Conservation (phyloP, 2,888 invertebrate genomes). For the Vannuccia rotundouncinata region DNA sequence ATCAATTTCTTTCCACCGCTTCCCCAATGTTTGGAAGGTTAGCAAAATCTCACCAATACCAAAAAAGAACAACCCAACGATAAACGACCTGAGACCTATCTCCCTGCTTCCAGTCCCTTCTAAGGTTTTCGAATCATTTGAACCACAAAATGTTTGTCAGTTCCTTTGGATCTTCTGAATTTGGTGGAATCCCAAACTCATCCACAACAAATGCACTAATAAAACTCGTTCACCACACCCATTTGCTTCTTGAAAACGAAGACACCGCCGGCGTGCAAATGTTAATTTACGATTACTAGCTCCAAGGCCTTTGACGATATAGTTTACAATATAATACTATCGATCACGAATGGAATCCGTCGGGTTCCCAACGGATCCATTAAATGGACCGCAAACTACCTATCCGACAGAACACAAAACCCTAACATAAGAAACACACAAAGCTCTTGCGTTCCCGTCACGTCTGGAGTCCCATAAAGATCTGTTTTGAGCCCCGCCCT, state of each 20-base stretch:
- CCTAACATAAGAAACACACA: neutral
- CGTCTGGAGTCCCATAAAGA: slow-evolving; percentile 20
- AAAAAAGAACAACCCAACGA: neutral
- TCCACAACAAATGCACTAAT: slow-evolving; percentile 12
- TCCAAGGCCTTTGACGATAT: slow-evolving; percentile 24
- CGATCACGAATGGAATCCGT: neutral
- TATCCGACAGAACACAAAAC: neutral
- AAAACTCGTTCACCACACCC: neutral
- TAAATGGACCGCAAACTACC: neutral
- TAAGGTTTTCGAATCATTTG: neutral
- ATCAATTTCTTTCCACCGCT: too few species aligned
- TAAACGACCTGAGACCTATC: neutral
- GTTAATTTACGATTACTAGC: slow-evolving; percentile 1
- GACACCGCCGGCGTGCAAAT: slow-evolving; percentile 3
- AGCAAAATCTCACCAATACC: neutral
- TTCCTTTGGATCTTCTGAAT: neutral
- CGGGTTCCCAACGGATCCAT: slow-evolving; percentile 5
- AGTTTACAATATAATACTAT: neutral
- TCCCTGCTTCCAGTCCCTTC: slow-evolving; percentile 14
- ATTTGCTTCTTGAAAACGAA: neutral
- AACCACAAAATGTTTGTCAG: neutral
- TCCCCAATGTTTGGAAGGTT: slow-evolving; percentile 28
- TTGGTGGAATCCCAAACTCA: slow-evolving; percentile 10
- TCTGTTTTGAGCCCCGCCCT: slow-evolving; percentile 18
- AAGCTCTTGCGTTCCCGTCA: neutral